These are phyloP conservation scores for Disparrhopalites patrizii DNA, from an alignment of 2,888 invertebrate genomes.

Conservation along the genomic window DNA sequence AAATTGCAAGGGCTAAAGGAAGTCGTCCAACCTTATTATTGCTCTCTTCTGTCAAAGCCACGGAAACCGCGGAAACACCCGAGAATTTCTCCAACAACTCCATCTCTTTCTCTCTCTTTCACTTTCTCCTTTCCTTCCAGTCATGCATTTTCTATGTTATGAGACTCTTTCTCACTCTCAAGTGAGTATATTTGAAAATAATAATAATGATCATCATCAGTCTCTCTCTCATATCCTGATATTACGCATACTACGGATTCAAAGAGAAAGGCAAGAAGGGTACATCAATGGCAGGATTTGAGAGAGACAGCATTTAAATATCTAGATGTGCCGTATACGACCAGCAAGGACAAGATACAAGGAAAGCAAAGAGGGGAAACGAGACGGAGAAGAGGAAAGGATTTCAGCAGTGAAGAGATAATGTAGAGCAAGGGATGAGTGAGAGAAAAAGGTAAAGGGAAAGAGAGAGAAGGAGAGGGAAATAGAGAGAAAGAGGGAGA, in stretches of 20 bases:
- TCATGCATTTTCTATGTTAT: not conserved
- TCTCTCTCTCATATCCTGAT: not conserved
- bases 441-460: not conserved
- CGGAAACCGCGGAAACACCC: not conserved
- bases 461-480: not conserved
- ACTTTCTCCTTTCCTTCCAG: not conserved
- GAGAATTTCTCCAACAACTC: not conserved
- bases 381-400: too few relatives aligned
- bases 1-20: not conserved
- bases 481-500: too few relatives aligned
- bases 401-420: too few relatives aligned
- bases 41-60: not conserved
- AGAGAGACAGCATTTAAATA: too few relatives aligned
- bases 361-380: too few relatives aligned
- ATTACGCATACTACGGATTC: too few relatives aligned
- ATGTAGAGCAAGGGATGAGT: not conserved
- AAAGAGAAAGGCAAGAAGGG: too few relatives aligned
- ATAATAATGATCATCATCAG: not conserved
- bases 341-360: too few relatives aligned
- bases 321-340: too few relatives aligned
- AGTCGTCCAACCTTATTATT: conserved; percentile 9
- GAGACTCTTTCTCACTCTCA: not conserved
- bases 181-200: not conserved
- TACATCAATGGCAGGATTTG: too few relatives aligned
- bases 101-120: too few relatives aligned